Percentiles rank a stretch among this genome's conserved stretches.
These are phyloP conservation scores for Sipunculus nudus DNA, from an alignment of 2,888 invertebrate species.

Conservation along the genomic window DNA sequence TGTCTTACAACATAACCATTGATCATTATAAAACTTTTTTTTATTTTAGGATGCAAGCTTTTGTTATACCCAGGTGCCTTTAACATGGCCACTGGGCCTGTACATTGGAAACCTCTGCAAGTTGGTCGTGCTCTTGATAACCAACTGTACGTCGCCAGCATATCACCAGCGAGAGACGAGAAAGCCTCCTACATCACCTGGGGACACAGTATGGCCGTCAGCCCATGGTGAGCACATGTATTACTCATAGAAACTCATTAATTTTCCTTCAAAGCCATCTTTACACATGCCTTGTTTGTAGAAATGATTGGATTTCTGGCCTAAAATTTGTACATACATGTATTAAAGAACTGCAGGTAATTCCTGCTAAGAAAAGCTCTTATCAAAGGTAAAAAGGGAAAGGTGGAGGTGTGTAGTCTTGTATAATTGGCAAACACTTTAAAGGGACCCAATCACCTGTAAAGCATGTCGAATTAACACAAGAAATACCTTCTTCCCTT, in stretches of 20 bases:
- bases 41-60: constrained; percentile 78
- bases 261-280: neutral
- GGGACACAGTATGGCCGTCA: constrained; percentile 85
- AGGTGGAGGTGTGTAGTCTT: too few relatives aligned
- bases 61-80: constrained; percentile 94
- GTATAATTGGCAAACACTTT: too few relatives aligned
- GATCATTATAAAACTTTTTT: constrained; percentile 10
- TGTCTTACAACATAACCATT: too few relatives aligned
- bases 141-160: constrained; percentile 85
- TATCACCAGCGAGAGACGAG: constrained; percentile 83
- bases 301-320: too few relatives aligned
- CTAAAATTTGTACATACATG: too few relatives aligned
- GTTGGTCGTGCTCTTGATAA: constrained; percentile 86
- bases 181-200: constrained; percentile 83
- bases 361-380: too few relatives aligned
- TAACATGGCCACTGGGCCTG: constrained; percentile 94
- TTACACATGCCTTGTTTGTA: neutral
- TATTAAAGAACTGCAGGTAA: too few relatives aligned
- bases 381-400: too few relatives aligned
- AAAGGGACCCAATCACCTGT: too few relatives aligned
- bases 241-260: neutral
- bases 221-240: constrained; percentile 74
- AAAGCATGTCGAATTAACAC: too few relatives aligned
- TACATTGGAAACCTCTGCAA: constrained; percentile 89
- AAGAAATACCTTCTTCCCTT: too few relatives aligned